Conservation (phyloP, 2,113 vertebrate species). For the Columbina picui region DNA sequence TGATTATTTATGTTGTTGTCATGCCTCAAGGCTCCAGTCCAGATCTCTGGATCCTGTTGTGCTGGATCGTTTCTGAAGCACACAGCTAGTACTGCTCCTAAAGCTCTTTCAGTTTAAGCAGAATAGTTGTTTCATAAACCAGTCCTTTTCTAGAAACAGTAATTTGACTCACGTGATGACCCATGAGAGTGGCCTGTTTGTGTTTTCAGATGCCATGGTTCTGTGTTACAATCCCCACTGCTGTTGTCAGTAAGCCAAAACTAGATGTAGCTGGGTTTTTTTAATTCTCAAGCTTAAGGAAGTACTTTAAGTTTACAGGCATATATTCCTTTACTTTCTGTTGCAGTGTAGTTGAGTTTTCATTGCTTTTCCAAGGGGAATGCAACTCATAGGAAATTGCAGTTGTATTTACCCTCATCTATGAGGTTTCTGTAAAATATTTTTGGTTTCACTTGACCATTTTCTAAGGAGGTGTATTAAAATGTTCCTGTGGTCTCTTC, state of each 20-base stretch:
- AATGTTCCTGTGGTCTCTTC: not conserved
- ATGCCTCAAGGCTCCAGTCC: not conserved
- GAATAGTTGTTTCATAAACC: not conserved
- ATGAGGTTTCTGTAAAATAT: not conserved
- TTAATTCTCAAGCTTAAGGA: not conserved
- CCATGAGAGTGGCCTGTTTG: not conserved
- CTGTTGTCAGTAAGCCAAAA: not conserved
- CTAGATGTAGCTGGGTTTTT: not conserved
- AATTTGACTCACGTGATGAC: not conserved
- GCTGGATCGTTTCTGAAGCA: not conserved
- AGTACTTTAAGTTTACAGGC: not conserved
- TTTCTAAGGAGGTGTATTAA: not conserved
- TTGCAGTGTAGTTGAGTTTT: not conserved
- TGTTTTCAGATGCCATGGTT: not conserved
- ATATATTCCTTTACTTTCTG: not conserved
- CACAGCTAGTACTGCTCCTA: fast-evolving
- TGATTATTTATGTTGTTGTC: conserved; percentile 21
- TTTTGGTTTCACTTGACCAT: not conserved
- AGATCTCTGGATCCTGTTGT: not conserved
- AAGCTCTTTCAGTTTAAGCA: not conserved
- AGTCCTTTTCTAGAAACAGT: not conserved
- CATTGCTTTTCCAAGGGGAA: not conserved
- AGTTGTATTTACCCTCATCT: not conserved
- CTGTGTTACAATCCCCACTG: not conserved
- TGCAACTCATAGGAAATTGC: not conserved